Base-by-base conservation (phyloP, 2,113 vertebrate species). In the Channa maculata region DNA sequence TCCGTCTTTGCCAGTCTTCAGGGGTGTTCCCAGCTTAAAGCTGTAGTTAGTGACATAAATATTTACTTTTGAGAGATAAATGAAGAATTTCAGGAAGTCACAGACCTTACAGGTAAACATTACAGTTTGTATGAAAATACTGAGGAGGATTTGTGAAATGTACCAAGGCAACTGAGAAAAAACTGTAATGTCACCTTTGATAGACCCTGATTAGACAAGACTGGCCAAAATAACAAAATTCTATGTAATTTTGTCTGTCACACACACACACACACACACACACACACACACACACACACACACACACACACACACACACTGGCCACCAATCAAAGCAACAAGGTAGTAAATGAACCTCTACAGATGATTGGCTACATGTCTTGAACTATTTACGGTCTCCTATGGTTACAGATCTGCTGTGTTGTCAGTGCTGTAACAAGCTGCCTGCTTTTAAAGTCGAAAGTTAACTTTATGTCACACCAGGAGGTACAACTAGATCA, bases 381-480 rank as follows among this genome's bases (percentile, higher is more conserved):
- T 72, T 55, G 38, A 46, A 60, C 11, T 65, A 50, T 62, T 60
- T 60, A 54, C 33, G 45, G 44, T 66, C 53, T 65, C 48, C 24
- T 36, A 24, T 24, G 24, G 1, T 37, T 10, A 36, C 63, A 48
- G 45, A 64, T 77, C 69, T 74, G 51, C 52, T 67, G 49, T 55
- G 41, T 63, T 71, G 75, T 79, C 49, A 24, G 65, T 2, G 39
- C 15, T 12, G 65, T 62, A 77, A 62, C 45, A 34, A 75, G 36
- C 33, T 46, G 34, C 53, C 49, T 46, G 51, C 24, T 3, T 38
- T 63, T 53, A 39, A 76, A 59, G 68, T 65, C 79, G 62, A 38
- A 52, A 75, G 62, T 65, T 76, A 72, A 72, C n/a, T 76, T 80
- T 51, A 65, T 70, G 44, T 74, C 54, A 60, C 15, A 65, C 8